Evolutionary conservation across 2,888 invertebrate genomes (phyloP).

Genomic region (Meliscaeva auricollis): DNA sequence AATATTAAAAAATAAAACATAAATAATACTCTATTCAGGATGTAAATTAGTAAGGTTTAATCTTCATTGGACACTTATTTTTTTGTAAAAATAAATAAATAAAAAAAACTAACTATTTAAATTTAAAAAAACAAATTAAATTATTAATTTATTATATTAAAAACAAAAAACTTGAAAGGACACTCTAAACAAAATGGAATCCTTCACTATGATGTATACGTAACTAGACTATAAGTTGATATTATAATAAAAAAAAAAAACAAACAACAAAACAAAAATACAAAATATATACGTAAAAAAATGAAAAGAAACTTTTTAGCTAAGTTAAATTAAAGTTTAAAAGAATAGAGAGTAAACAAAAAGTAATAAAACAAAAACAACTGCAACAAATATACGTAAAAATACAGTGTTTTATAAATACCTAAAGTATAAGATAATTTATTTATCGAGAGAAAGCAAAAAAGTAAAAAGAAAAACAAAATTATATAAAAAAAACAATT

Average conservation of each 20-base stretch:
- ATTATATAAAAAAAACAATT: conserved; percentile 30
- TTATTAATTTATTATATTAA: conserved; percentile 75
- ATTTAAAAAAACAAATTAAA: conserved; percentile 63
- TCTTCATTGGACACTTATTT: conserved; percentile 62
- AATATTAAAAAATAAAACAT: not conserved
- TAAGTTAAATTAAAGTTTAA: conserved; percentile 80
- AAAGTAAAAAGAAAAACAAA: conserved; percentile 20
- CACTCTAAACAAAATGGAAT: conserved; percentile 75
- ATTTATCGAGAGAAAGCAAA: conserved; percentile 73
- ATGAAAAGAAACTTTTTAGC: conserved; percentile 81
- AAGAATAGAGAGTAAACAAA: conserved; percentile 47
- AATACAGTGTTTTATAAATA: conserved; percentile 76
- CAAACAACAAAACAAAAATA: conserved; percentile 68
- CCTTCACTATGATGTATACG: conserved; percentile 84
- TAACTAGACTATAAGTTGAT: conserved; percentile 78
- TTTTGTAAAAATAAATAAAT: conserved; percentile 64
- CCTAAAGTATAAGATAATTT: conserved; percentile 75
- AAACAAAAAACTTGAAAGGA: conserved; percentile 67
- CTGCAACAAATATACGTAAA: conserved; percentile 81
- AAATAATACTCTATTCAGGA: conserved; percentile 73
- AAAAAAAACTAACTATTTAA: conserved; percentile 45
- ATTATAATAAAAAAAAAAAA: conserved; percentile 72
- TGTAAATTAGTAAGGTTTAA: conserved; percentile 69
- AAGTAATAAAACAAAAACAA: conserved; percentile 60
- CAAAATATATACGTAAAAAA: conserved; percentile 77